Percentiles rank a stretch among this genome's conserved stretches.
phyloP scores from a whole-genome alignment of 2,888 invertebrate species.

The Aelia acuminata region DNA sequence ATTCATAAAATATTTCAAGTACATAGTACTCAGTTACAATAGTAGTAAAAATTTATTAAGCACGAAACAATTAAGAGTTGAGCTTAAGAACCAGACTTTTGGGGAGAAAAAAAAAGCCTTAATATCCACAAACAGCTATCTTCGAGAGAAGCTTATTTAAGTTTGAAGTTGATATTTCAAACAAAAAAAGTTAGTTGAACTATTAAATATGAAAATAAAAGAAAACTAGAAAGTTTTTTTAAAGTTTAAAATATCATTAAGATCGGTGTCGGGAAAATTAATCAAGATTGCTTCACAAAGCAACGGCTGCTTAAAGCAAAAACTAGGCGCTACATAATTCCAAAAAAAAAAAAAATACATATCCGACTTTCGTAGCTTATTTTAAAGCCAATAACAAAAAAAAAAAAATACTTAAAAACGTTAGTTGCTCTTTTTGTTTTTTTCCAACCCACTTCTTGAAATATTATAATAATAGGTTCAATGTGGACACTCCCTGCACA shows the following conservation, averaged over 20 bases:
- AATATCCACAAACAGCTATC: background rate
- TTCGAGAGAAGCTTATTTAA: slow-evolving; percentile 1
- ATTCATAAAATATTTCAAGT: no score
- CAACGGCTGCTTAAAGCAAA: no score
- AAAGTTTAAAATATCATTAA: background rate
- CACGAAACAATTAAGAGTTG: background rate
- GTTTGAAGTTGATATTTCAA: slow-evolving; percentile 2
- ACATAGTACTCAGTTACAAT: background rate
- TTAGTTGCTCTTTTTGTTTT: no score
- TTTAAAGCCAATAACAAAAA: no score
- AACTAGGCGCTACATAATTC: background rate
- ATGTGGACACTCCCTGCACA: no score
- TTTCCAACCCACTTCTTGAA: no score
- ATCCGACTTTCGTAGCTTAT: no score
- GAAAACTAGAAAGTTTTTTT: background rate
- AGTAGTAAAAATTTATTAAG: background rate
- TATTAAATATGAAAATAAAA: background rate
- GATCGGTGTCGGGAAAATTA: background rate
- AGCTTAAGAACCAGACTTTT: background rate
- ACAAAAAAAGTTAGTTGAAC: background rate
- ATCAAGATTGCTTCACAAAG: background rate
- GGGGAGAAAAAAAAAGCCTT: no score
- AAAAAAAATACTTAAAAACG: no score
- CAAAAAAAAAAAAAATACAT: background rate
- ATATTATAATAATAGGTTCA: no score